A percentile compares a stretch with the other conserved stretches of the same genome.
phyloP scores from a whole-genome alignment of 2,888 invertebrate species.

The Aphrophora alni region DNA sequence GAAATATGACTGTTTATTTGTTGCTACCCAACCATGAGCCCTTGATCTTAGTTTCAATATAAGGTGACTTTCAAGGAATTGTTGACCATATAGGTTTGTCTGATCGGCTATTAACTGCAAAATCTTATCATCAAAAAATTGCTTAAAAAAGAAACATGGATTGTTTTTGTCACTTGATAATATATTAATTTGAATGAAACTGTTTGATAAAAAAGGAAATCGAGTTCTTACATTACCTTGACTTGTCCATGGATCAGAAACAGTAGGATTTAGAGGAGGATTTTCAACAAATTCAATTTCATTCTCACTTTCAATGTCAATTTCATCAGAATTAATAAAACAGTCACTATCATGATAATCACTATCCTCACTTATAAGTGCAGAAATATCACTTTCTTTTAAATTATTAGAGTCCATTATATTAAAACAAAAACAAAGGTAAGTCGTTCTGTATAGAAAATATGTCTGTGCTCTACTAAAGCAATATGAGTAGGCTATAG shows the following conservation, averaged over 20 bases:
- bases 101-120: neutral
- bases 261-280: neutral
- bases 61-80: neutral
- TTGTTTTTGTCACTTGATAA: neutral
- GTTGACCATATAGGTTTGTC: neutral
- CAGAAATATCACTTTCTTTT: neutral
- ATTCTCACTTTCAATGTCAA: neutral
- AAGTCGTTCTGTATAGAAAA: neutral
- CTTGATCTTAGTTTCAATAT: neutral
- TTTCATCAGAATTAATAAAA: neutral
- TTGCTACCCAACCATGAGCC: neutral
- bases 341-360: neutral
- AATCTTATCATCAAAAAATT: no score
- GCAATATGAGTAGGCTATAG: neutral
- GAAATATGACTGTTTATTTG: neutral
- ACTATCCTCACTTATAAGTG: neutral
- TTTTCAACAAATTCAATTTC: neutral
- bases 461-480: neutral
- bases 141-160: no score
- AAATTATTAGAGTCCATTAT: neutral
- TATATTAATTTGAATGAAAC: neutral
- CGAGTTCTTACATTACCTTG: neutral
- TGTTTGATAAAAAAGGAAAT: neutral
- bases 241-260: neutral
- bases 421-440: neutral